Conservation (phyloP, 2,797 vertebrate genomes). For the Synaphobranchus kaupii region DNA sequence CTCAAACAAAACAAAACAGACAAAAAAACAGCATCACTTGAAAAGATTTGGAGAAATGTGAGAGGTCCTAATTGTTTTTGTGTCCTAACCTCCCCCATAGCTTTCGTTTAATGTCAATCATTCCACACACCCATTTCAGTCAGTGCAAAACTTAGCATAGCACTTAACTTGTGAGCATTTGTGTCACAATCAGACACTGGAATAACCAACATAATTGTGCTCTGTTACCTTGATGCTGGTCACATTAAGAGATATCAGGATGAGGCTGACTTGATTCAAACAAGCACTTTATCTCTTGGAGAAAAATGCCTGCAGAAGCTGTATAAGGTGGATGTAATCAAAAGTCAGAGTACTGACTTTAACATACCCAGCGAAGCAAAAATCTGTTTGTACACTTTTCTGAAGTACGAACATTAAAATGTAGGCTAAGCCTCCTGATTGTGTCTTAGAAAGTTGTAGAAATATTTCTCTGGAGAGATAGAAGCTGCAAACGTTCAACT, state of each 20-base stretch:
- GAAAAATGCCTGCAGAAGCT: conserved; percentile 50
- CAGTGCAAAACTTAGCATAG: conserved; percentile 34
- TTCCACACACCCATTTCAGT: conserved; percentile 46
- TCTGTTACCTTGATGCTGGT: conserved; percentile 58
- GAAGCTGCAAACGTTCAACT: conserved; percentile 19
- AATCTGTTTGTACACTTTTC: conserved; percentile 32
- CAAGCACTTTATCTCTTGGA: conserved; percentile 73
- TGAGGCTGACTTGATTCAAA: conserved; percentile 66
- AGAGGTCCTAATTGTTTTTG: neutral
- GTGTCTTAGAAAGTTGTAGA: conserved; percentile 30
- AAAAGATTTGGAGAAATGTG: neutral
- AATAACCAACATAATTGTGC: conserved; percentile 46
- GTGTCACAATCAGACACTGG: conserved; percentile 28
- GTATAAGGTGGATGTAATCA: conserved; percentile 21
- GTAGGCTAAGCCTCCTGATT: neutral
- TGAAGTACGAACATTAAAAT: conserved; percentile 35
- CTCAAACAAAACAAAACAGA: neutral
- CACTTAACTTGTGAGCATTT: conserved; percentile 49
- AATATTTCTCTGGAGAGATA: neutral
- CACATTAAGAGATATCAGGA: conserved; percentile 55
- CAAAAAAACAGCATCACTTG: conserved; percentile 25
- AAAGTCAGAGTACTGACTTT: conserved; percentile 26
- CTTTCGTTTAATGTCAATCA: conserved; percentile 48
- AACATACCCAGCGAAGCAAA: conserved; percentile 39
- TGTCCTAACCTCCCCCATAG: conserved; percentile 13